Conservation (phyloP, 2,888 invertebrate species). For the Chalcosyrphus nemorum region DNA sequence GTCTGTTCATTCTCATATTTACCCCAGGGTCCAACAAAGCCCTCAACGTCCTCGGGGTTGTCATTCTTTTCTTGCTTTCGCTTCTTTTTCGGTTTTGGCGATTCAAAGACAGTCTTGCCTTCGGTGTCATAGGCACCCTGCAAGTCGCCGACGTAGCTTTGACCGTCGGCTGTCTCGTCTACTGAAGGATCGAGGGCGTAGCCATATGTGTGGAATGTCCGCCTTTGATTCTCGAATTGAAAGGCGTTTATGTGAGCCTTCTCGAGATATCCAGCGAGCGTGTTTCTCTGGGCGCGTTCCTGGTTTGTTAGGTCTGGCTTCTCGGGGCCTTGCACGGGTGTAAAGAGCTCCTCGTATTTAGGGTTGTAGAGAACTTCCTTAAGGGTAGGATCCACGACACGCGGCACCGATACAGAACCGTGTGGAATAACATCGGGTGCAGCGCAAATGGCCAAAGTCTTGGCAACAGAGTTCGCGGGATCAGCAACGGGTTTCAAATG, state of each 20-base stretch:
- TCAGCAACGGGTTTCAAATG: slow-evolving; percentile 85
- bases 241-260: slow-evolving; percentile 97
- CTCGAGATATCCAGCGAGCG: slow-evolving; percentile 96
- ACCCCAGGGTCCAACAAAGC: slow-evolving; percentile 99
- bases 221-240: slow-evolving; percentile 97
- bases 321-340: slow-evolving; percentile 94
- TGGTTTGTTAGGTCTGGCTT: slow-evolving; percentile 97
- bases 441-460: slow-evolving; percentile 88
- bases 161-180: slow-evolving; percentile 83
- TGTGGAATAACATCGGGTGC: slow-evolving; percentile 93
- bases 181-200: slow-evolving; percentile 97
- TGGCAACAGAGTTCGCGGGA: slow-evolving; percentile 84
- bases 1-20: slow-evolving; percentile 95
- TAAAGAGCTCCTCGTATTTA: slow-evolving; percentile 96
- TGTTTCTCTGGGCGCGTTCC: slow-evolving; percentile 93
- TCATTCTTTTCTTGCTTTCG: slow-evolving; percentile 94
- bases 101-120: slow-evolving; percentile 95
- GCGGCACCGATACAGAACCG: slow-evolving; percentile 87
- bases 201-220: slow-evolving; percentile 97
- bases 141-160: slow-evolving; percentile 84
- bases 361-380: slow-evolving; percentile 96
- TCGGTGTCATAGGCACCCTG: slow-evolving; percentile 88
- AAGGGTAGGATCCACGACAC: slow-evolving; percentile 89
- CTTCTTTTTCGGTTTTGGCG: slow-evolving; percentile 87
- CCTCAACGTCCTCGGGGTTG: slow-evolving; percentile 94